phyloP scores from a whole-genome alignment of 2,113 vertebrate genomes.

The Raja brachyura region DNA sequence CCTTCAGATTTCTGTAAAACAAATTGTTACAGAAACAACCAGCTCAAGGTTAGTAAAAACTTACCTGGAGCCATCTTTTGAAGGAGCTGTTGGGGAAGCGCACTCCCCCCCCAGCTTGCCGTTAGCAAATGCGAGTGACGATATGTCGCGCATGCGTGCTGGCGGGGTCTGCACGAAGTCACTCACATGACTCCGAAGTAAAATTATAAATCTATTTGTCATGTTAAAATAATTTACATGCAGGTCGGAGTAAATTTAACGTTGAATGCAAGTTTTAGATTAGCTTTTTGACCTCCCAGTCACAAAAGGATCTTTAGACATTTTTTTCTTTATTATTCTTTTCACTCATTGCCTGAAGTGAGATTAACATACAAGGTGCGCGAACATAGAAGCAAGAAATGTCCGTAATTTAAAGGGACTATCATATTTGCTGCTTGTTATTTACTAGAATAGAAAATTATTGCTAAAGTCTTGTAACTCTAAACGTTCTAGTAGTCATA shows the following conservation, averaged over 20 bases:
- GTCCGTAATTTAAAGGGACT: neutral
- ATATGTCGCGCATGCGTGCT: too few species aligned
- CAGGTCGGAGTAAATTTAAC: neutral
- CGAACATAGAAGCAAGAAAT: neutral
- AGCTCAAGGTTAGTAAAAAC: too few species aligned
- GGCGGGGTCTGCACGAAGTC: too few species aligned
- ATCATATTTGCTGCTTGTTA: neutral
- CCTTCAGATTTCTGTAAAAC: too few species aligned
- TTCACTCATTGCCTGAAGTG: neutral
- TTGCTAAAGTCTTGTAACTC: neutral
- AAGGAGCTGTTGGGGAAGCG: too few species aligned
- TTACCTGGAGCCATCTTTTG: too few species aligned
- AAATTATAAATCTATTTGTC: neutral
- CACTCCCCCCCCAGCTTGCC: too few species aligned
- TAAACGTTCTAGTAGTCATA: neutral
- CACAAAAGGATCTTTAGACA: neutral
- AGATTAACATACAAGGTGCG: neutral
- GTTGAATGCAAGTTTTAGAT: neutral
- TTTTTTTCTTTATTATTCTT: neutral
- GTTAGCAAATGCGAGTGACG: too few species aligned
- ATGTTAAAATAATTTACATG: neutral
- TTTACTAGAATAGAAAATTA: too few species aligned
- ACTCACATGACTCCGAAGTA: too few species aligned
- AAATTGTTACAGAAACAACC: too few species aligned
- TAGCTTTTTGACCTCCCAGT: neutral